Percentiles rank a stretch among this genome's conserved stretches.
Conservation (phyloP, 2,797 vertebrate species). For the Sternarchorhynchus goeldii region DNA sequence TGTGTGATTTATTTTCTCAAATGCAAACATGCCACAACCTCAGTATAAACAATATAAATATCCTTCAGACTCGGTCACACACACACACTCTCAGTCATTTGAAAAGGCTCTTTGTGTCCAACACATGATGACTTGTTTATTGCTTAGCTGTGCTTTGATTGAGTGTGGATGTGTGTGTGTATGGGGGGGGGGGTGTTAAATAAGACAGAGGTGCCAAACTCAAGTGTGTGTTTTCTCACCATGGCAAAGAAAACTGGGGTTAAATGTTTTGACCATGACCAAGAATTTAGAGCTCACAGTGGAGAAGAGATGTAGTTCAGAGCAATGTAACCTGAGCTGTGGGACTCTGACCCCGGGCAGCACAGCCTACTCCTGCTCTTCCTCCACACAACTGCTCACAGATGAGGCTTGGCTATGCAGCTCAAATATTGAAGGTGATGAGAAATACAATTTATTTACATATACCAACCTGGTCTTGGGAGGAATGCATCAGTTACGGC, state of each 20-base stretch:
- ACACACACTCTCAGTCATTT: not conserved
- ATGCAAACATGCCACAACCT: not conserved
- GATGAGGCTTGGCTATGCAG: not conserved
- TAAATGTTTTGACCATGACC: slow-evolving; percentile 76
- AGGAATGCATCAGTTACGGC: not conserved
- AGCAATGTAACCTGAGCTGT: slow-evolving; percentile 57
- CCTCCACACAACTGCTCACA: slow-evolving; percentile 51
- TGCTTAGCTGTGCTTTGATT: not conserved
- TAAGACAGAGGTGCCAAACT: slow-evolving; percentile 55
- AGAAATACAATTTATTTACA: slow-evolving; percentile 25
- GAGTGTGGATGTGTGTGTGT: slow-evolving; percentile 26
- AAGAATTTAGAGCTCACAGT: slow-evolving; percentile 69
- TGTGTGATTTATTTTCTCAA: not conserved
- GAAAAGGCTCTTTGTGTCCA: slow-evolving; percentile 27
- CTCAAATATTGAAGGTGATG: slow-evolving; percentile 24
- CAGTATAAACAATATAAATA: not conserved
- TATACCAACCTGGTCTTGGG: not conserved
- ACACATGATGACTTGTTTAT: not conserved
- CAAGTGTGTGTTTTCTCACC: slow-evolving; percentile 71
- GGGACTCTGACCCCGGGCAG: slow-evolving; percentile 65
- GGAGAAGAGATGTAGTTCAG: slow-evolving; percentile 66
- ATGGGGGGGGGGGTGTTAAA: slow-evolving; percentile 52
- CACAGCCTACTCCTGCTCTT: slow-evolving; percentile 61
- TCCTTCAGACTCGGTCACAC: not conserved
- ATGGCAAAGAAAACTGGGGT: slow-evolving; percentile 66